phyloP scores from a whole-genome alignment of 1,140 invertebrate species.

The Brachystomella parvula region DNA sequence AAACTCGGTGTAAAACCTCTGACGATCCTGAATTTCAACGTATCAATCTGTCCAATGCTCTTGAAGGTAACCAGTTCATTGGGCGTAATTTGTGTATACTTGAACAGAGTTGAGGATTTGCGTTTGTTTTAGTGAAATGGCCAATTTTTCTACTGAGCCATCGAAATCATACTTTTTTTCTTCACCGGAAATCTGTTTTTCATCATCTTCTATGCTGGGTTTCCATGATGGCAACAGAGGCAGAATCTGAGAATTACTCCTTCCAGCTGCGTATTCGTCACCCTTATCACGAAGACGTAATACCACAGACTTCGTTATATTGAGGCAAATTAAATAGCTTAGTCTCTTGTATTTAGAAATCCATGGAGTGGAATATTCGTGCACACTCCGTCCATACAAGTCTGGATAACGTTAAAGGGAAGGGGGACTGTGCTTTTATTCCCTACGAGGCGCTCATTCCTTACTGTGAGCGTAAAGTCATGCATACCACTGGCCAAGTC shows the following conservation, averaged over 20 bases:
- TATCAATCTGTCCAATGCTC: background rate
- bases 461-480: background rate
- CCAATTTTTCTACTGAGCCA: slow-evolving; percentile 1
- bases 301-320: too few species aligned
- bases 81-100: background rate
- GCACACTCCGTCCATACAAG: background rate
- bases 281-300: too few species aligned
- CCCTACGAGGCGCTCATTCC: slow-evolving; percentile 7
- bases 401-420: background rate
- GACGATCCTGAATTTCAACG: slow-evolving; percentile 6
- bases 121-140: background rate
- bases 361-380: background rate
- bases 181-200: background rate
- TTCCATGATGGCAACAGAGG: background rate
- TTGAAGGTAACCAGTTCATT: slow-evolving; percentile 8
- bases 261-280: background rate
- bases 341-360: background rate
- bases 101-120: background rate
- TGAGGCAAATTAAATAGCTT: background rate
- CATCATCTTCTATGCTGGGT: background rate
- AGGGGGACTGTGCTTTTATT: background rate
- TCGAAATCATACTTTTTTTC: background rate
- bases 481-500: background rate
- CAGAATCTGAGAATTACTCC: background rate
- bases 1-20: slow-evolving; percentile 4